A percentile compares a stretch with the other conserved stretches of the same genome.
Evolutionary conservation across 2,797 vertebrate genomes (phyloP).

Genomic region (Acanthiza pusilla): DNA sequence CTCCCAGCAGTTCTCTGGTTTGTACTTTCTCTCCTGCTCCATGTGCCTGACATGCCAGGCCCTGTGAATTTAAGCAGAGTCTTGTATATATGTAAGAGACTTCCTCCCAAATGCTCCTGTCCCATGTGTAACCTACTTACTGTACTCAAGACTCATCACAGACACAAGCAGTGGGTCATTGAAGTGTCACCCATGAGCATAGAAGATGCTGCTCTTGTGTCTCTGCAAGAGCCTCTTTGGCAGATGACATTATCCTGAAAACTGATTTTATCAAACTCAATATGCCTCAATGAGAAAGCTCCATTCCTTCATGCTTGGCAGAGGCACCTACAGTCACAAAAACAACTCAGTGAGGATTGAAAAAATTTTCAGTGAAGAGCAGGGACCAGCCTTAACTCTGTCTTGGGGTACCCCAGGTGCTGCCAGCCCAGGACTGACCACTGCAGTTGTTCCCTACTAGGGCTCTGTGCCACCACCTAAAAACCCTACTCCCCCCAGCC

Average conservation of each 20-base stretch:
- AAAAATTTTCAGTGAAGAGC: neutral
- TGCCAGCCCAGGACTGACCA: neutral
- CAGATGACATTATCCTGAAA: neutral
- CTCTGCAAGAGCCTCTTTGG: neutral
- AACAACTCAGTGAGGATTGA: neutral
- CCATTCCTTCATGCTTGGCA: neutral
- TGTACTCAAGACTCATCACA: neutral
- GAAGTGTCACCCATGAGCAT: neutral
- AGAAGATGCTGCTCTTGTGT: neutral
- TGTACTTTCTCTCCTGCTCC: neutral
- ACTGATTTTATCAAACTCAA: neutral
- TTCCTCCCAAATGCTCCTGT: neutral
- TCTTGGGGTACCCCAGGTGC: neutral
- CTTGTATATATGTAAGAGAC: neutral
- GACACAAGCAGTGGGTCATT: neutral
- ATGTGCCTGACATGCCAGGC: neutral
- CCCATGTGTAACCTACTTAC: neutral
- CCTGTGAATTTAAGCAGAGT: neutral
- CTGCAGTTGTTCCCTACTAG: neutral
- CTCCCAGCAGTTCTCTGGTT: neutral
- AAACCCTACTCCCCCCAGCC: neutral
- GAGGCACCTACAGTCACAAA: neutral
- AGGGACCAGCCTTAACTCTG: neutral
- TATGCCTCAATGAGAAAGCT: neutral
- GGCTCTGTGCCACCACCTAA: neutral